Evolutionary conservation across 2,797 vertebrate genomes (phyloP), one percentile per base, ranked within the genome.

Genomic region (Semotilus atromaculatus): DNA sequence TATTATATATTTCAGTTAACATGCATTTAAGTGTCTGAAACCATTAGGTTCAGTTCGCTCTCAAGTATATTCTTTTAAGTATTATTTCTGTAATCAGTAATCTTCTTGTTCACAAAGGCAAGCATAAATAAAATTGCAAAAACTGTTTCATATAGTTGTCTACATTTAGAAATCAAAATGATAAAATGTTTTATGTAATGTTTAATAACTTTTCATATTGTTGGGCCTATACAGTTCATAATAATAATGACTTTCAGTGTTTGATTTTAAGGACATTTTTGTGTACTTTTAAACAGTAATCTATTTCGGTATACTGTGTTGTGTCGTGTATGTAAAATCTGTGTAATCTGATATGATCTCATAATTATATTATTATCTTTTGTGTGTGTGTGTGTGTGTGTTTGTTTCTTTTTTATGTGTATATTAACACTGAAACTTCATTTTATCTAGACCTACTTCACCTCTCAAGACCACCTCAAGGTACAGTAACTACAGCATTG

Each of bases 401-500:
- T 40, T 8, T 2, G 38, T 9, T n/a, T 55, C 1, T 60, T 26
- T 77, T 64, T 62, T 31, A 3, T 81, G 40, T 80, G 77, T 53
- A 23, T 48, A 29, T 43, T 79, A 86, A 13, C 90, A 73, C 23
- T 87, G 88, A 74, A 38, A 78, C 55, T 70, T 34, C 84, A n/a
- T 64, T 36, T n/a, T 74, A 19, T 75, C 7, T 45, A 83, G 82
- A 0, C 85, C 90, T 2, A 82, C 88, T 26, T 91, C 86, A 53
- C 67, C 82, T 80, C 89, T 78, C 48, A 87, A 53, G 29, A 92
- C 66, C 73, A 75, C 29, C 29, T 88, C 43, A 87, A 94, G 94
- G 95, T 95, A 91, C 91, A 83, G 19, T 76, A 23, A 31, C 13
- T 3, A 36, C 3, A 38, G 31, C 77, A 3, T 68, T n/a, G 31